Base-by-base conservation (phyloP, 2,888 invertebrate species). In the Oscheius sp. region DNA sequence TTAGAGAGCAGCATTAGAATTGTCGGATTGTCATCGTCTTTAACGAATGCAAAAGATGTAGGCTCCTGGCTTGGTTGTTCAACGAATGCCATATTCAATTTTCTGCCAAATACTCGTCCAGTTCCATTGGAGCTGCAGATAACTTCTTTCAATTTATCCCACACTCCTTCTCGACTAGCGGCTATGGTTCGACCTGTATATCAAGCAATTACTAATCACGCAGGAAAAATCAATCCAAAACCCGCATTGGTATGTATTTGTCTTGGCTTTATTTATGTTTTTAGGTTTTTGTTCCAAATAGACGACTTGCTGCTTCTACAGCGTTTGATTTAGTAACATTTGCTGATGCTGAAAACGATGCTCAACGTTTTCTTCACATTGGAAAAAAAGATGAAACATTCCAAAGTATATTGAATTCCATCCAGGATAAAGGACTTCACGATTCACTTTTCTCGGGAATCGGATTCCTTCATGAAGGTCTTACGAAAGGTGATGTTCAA, bases 131-230 rank as follows among this genome's bases (percentile, higher is more conserved):
- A 98, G 86, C 88, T 98, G 50, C 96, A 97, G 85, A 94, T 98
- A 66, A 94, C 90, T 90, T 96, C 97, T 17, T 93, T 95, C 88
- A 98, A 96, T 89, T 93, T 97, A 45, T 95, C 95, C 0, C 98
- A 99, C 89, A 96, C 95, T 86, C 94, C 93, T 0, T 94, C 96
- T 0, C 91, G 98, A 12, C 90, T 99, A 32, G 92, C 95, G 0
- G 94, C 97, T 0, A 98, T 99, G 98, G 93, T 94, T 0, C 95
- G 96, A 86, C 97, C 98, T 0, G 93, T 94, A 0, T 99, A 96
- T 89, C 94, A 95, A 87, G 91, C 94, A 0, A 92, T 97, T 38
- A 86, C 92, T 1, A 91, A 71, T 36, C 71, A 77, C 44, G 77
- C 73, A 5, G 75, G 75, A 24, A 77, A 75, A 41, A 44, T 86